phyloP scores from a whole-genome alignment of 2,888 invertebrate species.

The Teleiodes luculella region DNA sequence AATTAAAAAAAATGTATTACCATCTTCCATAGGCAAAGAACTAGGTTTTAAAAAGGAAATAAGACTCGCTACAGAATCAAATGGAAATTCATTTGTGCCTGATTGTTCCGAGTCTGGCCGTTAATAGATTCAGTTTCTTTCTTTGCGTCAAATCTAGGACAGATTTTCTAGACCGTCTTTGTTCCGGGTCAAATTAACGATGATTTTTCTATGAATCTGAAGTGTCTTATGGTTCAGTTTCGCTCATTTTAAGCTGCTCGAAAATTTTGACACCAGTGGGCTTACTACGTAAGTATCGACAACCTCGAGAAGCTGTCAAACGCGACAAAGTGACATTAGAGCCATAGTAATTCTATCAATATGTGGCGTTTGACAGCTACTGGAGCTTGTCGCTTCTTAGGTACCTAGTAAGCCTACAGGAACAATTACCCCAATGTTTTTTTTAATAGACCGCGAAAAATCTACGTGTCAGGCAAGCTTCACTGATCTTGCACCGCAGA shows the following conservation, averaged over 20 bases:
- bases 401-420: too few species aligned
- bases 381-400: too few species aligned
- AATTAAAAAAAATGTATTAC: slow-evolving; percentile 21
- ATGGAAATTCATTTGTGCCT: slow-evolving; percentile 50
- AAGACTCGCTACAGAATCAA: slow-evolving; percentile 41
- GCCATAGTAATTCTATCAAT: too few species aligned
- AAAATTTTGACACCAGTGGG: too few species aligned
- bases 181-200: neutral
- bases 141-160: slow-evolving; percentile 6
- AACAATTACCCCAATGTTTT: too few species aligned
- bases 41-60: slow-evolving; percentile 49
- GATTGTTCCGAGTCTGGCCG: slow-evolving; percentile 34
- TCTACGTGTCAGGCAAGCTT: too few species aligned
- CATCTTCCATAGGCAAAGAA: slow-evolving; percentile 33
- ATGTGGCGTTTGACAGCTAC: too few species aligned
- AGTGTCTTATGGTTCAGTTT: neutral
- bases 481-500: too few species aligned
- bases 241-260: neutral
- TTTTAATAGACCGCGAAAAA: too few species aligned
- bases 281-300: too few species aligned
- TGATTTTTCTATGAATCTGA: neutral
- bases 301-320: too few species aligned
- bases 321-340: too few species aligned
- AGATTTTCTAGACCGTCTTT: neutral
- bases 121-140: slow-evolving; percentile 18